Base-by-base conservation (phyloP, 2,113 vertebrate genomes). In the Gallinago undulata region DNA sequence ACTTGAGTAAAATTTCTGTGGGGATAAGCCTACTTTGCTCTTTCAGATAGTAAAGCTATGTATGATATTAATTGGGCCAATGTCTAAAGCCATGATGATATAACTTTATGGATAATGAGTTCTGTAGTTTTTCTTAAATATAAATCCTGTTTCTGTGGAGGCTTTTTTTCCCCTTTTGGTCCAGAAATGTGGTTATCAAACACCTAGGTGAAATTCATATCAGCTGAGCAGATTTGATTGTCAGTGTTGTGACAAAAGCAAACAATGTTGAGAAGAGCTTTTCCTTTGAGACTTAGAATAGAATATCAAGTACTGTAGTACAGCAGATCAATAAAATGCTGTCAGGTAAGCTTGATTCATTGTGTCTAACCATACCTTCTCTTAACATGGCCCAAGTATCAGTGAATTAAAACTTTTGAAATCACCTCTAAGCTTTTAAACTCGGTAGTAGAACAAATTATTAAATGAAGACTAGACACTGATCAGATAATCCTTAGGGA, bases 151-250 rank as follows among this genome's bases (percentile, higher is more conserved):
- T 87, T 47, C 51, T 67, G 13, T 74, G 86, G 56, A 67, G 10
- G 9, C 9, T 39, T 87, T 75, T 66, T 66, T 66, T 37, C 83
- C 30, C 18, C 11, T 68, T 57, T 84, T 80, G 35, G 35, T 74
- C 31, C 73, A 39, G 33, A 70, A 78, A 56, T 25, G 8, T 55
- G 51, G 3, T 91, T 78, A 43, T 77, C 13, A 41, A 59, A 43
- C 4, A 11, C 1, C 50, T 56, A 8, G 1, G 8, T 89, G 39
- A 59, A 45, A 57, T 48, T 88, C 1, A 0, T 22, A 41, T 55
- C 12, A 48, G 2, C 16, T 62, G 72, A 64, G 23, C 16, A 45
- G 18, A 24, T 28, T 53, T 83, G 76, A 28, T 77, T 69, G 31
- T 47, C 70, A 39, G 10, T 86, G 23, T 56, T 66, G 35, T 41